These are phyloP conservation scores for Ryuthela nishihirai DNA, from an alignment of 2,888 invertebrate genomes.

Conservation along the genomic window DNA sequence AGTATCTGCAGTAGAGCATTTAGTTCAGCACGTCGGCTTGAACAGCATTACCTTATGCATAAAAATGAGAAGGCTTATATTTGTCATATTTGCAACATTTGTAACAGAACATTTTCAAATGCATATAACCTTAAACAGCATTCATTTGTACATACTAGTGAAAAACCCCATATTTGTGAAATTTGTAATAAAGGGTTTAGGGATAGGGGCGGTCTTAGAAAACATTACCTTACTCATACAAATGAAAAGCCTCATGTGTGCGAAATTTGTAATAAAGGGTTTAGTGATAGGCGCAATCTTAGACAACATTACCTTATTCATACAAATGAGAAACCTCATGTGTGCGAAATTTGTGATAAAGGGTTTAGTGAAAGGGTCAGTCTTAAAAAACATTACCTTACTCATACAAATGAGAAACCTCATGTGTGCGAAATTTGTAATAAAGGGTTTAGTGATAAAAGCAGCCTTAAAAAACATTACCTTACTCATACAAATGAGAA, in stretches of 20 bases:
- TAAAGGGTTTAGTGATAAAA: not conserved
- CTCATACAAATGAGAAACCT: not conserved
- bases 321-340: not conserved
- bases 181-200: too few species aligned
- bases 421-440: not conserved
- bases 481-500: not conserved
- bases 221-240: too few species aligned
- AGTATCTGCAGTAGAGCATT: too few species aligned
- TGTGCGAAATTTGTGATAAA: not conserved
- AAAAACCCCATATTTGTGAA: too few species aligned
- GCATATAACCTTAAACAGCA: too few species aligned
- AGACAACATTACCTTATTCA: not conserved
- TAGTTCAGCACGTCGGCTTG: too few species aligned
- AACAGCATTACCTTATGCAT: too few species aligned
- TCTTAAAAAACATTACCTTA: not conserved
- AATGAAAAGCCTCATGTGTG: not conserved
- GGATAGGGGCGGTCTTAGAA: too few species aligned
- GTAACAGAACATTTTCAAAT: too few species aligned
- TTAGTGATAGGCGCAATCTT: not conserved
- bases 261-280: not conserved
- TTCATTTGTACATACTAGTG: too few species aligned
- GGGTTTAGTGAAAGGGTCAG: not conserved
- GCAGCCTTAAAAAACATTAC: not conserved
- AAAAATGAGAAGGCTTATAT: too few species aligned
- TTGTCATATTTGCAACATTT: too few species aligned